A percentile compares a stretch with the other conserved stretches of the same genome.
Evolutionary conservation across 1,140 invertebrate genomes (phyloP).

Genomic region (Cardiocondyla obscurior): DNA sequence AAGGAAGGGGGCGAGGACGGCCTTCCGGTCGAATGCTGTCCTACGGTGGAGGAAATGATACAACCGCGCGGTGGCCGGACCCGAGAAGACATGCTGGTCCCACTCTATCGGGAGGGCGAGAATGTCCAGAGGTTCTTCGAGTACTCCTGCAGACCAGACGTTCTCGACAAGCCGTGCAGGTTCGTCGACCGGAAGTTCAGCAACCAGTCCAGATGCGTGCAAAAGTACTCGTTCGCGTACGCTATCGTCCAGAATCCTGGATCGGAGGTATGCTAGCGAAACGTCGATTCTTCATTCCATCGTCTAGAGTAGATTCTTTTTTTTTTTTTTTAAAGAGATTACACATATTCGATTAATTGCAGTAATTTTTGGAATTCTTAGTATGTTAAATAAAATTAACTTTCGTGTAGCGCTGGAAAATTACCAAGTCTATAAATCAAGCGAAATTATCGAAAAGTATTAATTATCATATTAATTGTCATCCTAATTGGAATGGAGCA

Average conservation of each 20-base stretch:
- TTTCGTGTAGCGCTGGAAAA: neutral
- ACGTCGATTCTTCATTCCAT: neutral
- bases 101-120: constrained; percentile 89
- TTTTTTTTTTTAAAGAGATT: neutral
- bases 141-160: constrained; percentile 89
- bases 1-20: constrained; percentile 85
- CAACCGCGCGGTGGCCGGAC: constrained; percentile 91
- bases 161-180: constrained; percentile 89
- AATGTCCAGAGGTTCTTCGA: constrained; percentile 91
- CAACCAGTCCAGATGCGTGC: constrained; percentile 90
- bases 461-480: neutral
- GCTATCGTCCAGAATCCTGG: constrained; percentile 87
- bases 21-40: constrained; percentile 90
- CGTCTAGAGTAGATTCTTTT: neutral
- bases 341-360: neutral
- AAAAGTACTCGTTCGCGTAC: constrained; percentile 93
- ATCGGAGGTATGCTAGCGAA: constrained; percentile 43
- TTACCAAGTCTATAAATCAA: neutral
- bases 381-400: neutral
- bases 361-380: neutral
- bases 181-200: constrained; percentile 89
- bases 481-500: constrained; percentile 72
- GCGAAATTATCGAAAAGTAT: neutral
- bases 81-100: constrained; percentile 88
- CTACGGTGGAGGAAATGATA: constrained; percentile 89